Conservation (phyloP, 2,797 vertebrate species). For the Sebastes diaconus region DNA sequence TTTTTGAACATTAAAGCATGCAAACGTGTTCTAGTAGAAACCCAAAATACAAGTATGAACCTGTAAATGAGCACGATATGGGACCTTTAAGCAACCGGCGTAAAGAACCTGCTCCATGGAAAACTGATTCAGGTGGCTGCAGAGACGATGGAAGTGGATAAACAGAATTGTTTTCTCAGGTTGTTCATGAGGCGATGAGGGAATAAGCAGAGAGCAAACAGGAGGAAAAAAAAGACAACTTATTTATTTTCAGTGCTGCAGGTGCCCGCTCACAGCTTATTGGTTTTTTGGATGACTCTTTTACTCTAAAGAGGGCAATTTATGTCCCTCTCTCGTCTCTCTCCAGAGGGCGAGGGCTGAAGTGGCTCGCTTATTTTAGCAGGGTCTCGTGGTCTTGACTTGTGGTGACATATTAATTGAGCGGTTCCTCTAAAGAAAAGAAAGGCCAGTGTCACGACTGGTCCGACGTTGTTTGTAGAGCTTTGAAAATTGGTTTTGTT, state of each 20-base stretch:
- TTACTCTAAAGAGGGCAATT: conserved; percentile 73
- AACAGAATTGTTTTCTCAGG: conserved; percentile 74
- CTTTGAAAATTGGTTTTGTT: conserved; percentile 74
- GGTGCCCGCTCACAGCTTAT: conserved; percentile 74
- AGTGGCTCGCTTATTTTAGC: conserved; percentile 74
- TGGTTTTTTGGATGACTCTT: conserved; percentile 76
- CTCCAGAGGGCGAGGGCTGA: conserved; percentile 65
- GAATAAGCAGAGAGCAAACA: conserved; percentile 50
- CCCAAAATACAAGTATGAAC: neutral
- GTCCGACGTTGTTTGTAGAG: conserved; percentile 54
- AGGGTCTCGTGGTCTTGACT: conserved; percentile 69
- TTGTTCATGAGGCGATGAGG: conserved; percentile 46
- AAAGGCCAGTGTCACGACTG: conserved; percentile 58
- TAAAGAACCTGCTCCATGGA: neutral
- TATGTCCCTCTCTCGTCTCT: conserved; percentile 61
- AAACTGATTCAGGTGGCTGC: conserved; percentile 23
- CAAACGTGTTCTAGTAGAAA: neutral
- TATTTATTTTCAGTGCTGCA: conserved; percentile 79
- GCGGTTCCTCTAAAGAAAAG: conserved; percentile 67
- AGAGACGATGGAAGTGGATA: conserved; percentile 59
- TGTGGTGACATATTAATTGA: conserved; percentile 80
- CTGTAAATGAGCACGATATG: neutral
- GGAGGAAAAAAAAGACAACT: conserved; percentile 44
- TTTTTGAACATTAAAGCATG: neutral
- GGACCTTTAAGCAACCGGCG: neutral